Evolutionary conservation across 2,888 invertebrate genomes (phyloP), one percentile per base, ranked within the genome.

Genomic region (Drosophila atripex): DNA sequence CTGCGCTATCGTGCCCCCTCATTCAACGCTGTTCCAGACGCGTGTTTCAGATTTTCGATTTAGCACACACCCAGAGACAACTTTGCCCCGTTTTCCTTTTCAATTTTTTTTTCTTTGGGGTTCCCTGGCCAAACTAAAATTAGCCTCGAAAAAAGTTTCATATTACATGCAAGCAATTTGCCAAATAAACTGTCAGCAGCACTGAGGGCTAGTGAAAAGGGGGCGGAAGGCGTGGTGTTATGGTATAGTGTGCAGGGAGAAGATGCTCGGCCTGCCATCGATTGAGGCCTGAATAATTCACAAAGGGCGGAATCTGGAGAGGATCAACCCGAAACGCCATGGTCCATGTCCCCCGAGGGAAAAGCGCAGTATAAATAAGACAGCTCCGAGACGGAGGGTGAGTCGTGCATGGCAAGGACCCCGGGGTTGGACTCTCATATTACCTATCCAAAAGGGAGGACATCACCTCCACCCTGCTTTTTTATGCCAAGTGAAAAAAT

Each of bases 121-220:
- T 21, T 65, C 76, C 76, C 71, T 68, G 55, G 70, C 51, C 52
- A 69, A 86, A 80, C 72, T 84, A 86, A 80, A 82, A 82, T 88
- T 82, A 88, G 87, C 88, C 87, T 57, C 49, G 30, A 47, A 63
- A 55, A 76, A 79, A 79, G 85, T 86, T 86, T 86, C 89, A 73
- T 76, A 82, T 86, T 86, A 86, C 89, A 80, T 88, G 66, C 87
- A 77, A 89, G 89, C 89, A 85, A 89, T 89, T 89, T 89, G 89
- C 66, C 88, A 88, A 88, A 89, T 88, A 85, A 85, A 85, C 89
- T 88, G 89, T 87, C 85, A 88, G 85, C 88, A 78, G 72, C 71
- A 65, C 41, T 49, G 64, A 54, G 73, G 64, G 38, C 41, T 51
- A 38, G 51, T 49, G 18, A n/a, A 47, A 28, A 43, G 21, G 9